A percentile compares a stretch with the other conserved stretches of the same genome.
Conservation (phyloP, 2,797 vertebrate species). For the Apogon hyalosoma region DNA sequence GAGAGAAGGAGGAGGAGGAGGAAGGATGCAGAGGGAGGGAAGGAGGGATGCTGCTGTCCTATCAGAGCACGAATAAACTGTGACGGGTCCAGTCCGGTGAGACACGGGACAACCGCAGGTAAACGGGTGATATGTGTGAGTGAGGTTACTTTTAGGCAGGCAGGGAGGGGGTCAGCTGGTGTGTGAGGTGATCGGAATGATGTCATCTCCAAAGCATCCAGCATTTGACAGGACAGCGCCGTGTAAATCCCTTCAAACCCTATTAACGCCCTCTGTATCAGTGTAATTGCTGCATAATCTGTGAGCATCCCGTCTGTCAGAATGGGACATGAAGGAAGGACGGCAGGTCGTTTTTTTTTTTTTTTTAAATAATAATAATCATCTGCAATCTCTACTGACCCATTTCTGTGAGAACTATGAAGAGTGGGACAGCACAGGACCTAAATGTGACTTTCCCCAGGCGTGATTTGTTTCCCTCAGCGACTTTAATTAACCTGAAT, state of each 20-base stretch:
- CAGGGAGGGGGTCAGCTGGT: conserved; percentile 59
- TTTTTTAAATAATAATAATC: conserved; percentile 31
- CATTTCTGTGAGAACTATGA: conserved; percentile 50
- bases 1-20: conserved; percentile 9
- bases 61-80: conserved; percentile 61
- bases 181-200: conserved; percentile 82
- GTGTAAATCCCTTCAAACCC: conserved; percentile 78
- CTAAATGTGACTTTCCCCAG: conserved; percentile 66
- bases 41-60: conserved; percentile 34
- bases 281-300: conserved; percentile 77
- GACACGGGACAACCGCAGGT: conserved; percentile 69
- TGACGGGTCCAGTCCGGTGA: conserved; percentile 59
- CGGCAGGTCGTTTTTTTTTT: conserved; percentile 34
- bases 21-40: background rate
- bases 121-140: conserved; percentile 40
- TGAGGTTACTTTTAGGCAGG: conserved; percentile 37
- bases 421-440: conserved; percentile 41
- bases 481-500: conserved; percentile 64
- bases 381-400: conserved; percentile 68
- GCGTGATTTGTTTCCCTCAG: conserved; percentile 61
- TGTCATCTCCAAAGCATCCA: conserved; percentile 79
- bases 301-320: conserved; percentile 66
- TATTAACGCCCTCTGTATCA: conserved; percentile 72
- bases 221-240: conserved; percentile 77
- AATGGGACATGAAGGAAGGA: conserved; percentile 30